A percentile compares a stretch with the other conserved stretches of the same genome.
These are phyloP conservation scores for Campaea margaritaria DNA, from an alignment of 2,888 invertebrate species.

Conservation along the genomic window DNA sequence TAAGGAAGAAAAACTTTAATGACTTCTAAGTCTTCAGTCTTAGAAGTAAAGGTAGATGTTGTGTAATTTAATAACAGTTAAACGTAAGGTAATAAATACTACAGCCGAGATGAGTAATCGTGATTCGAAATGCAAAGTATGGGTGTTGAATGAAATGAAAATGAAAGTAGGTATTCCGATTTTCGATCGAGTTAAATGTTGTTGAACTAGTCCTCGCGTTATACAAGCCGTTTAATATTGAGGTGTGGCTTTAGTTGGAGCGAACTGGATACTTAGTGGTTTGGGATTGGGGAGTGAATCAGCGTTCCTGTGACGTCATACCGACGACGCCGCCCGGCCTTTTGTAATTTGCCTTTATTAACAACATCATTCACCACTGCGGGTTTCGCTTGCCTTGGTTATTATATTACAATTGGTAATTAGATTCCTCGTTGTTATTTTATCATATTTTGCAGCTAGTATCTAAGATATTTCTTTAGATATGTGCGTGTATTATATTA, in stretches of 20 bases:
- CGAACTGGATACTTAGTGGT: constrained; percentile 43
- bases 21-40: constrained; percentile 42
- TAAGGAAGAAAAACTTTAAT: constrained; percentile 42
- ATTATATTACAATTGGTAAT: too few relatives aligned
- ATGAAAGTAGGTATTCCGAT: constrained; percentile 36
- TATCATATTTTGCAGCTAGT: not conserved
- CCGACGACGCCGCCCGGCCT: constrained; percentile 32
- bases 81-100: constrained; percentile 6
- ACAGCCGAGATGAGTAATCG: constrained; percentile 14
- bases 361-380: constrained; percentile 3
- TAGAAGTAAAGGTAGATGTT: constrained; percentile 19
- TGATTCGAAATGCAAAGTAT: constrained; percentile 19
- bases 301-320: constrained; percentile 59
- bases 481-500: not conserved
- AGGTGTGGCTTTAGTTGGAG: constrained; percentile 35
- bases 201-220: constrained; percentile 42
- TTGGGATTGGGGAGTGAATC: constrained; percentile 56
- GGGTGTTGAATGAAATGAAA: constrained; percentile 32
- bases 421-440: not conserved
- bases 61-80: constrained; percentile 25
- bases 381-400: constrained; percentile 5
- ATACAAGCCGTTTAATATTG: constrained; percentile 32
- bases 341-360: constrained; percentile 47
- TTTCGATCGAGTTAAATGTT: constrained; percentile 35
- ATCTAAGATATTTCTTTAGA: not conserved